These are phyloP conservation scores for Xestia c-nigrum DNA, from an alignment of 2,888 invertebrate genomes.

Conservation along the genomic window DNA sequence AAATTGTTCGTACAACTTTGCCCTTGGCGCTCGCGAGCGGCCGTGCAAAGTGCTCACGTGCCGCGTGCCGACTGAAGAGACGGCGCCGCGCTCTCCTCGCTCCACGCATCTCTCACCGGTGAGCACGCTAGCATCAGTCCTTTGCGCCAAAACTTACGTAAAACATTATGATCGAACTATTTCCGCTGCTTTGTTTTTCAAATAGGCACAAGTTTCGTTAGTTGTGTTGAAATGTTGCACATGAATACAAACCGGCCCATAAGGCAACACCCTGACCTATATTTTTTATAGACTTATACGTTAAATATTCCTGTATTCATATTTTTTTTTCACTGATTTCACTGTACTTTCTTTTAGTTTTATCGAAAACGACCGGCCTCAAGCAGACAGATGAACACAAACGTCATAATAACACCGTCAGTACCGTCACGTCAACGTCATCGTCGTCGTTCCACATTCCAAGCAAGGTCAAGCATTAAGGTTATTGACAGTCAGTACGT, in stretches of 20 bases:
- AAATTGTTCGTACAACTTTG: conserved; percentile 51
- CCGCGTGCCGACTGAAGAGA: conserved; percentile 52
- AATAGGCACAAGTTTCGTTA: neutral
- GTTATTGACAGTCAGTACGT: no score
- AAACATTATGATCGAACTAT: conserved; percentile 18
- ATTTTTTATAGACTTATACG: neutral
- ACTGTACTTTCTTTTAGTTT: neutral
- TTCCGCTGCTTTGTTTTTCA: neutral
- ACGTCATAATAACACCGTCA: conserved; percentile 13
- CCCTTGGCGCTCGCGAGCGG: conserved; percentile 54
- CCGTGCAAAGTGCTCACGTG: conserved; percentile 49
- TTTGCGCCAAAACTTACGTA: conserved; percentile 45
- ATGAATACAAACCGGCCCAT: neutral
- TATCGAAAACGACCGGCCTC: neutral
- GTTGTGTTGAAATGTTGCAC: neutral
- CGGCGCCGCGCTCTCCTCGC: conserved; percentile 15
- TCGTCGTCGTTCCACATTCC: no score
- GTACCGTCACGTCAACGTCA: conserved; percentile 11
- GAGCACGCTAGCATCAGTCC: conserved; percentile 32
- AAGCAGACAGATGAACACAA: neutral
- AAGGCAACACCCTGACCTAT: neutral
- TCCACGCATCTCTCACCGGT: conserved; percentile 40
- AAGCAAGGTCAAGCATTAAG: no score
- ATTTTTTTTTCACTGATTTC: neutral
- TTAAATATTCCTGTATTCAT: neutral